Conservation (phyloP, 2,797 vertebrate genomes). For the Zenarchopterus dispar region DNA sequence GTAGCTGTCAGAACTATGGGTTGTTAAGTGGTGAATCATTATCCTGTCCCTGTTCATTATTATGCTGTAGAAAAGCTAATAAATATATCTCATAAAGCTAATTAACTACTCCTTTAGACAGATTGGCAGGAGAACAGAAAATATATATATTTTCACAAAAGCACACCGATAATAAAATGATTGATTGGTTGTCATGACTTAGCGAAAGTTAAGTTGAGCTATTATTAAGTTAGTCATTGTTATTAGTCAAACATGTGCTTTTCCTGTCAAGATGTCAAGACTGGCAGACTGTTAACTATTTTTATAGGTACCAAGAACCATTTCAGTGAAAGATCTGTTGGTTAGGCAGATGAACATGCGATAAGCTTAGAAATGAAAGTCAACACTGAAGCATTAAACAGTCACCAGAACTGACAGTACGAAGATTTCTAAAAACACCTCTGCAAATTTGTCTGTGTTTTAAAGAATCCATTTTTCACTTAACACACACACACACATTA, state of each 20-base stretch:
- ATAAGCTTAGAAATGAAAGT: constrained; percentile 13
- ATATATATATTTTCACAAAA: no score
- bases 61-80: no score
- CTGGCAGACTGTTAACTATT: constrained; percentile 4
- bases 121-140: no score
- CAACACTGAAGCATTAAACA: constrained; percentile 21
- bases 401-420: constrained; percentile 38
- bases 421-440: constrained; percentile 14
- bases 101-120: no score
- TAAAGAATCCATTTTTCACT: constrained; percentile 7
- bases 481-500: constrained; percentile 24
- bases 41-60: no score
- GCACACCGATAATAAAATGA: no score
- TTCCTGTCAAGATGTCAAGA: constrained; percentile 1
- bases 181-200: constrained; percentile 1
- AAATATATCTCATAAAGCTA: no score
- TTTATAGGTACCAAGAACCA: constrained; percentile 11
- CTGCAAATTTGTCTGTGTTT: constrained; percentile 4
- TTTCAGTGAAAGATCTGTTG: constrained; percentile 12
- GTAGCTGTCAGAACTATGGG: no score
- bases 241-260: constrained; percentile 3
- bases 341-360: constrained; percentile 12
- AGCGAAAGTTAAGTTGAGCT: neutral
- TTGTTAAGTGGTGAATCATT: no score
- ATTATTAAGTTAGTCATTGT: constrained; percentile 4